Evolutionary conservation across 2,888 invertebrate species (phyloP).

Genomic region (Drosophila conformis): DNA sequence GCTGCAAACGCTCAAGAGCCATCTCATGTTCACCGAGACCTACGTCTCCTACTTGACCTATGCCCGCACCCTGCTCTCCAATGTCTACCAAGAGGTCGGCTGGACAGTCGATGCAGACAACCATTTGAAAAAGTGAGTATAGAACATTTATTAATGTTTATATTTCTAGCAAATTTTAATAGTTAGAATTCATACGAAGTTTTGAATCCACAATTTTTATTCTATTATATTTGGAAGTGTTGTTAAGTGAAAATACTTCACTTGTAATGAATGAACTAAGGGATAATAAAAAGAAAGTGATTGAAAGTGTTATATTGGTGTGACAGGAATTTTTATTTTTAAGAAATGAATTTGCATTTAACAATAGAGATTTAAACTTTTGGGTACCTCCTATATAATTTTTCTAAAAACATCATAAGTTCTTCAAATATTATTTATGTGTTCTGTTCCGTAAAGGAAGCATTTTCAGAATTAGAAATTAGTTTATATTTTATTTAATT

Average conservation of each 20-base stretch:
- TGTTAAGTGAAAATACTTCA: neutral
- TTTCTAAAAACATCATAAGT: no score
- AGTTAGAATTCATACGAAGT: neutral
- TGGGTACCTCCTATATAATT: no score
- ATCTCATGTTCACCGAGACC: constrained; percentile 86
- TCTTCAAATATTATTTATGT: no score
- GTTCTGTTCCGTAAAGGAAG: no score
- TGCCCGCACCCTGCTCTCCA: constrained; percentile 86
- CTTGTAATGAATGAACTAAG: neutral
- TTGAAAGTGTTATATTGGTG: neutral
- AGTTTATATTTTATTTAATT: neutral
- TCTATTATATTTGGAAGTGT: neutral
- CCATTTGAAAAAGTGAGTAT: constrained; percentile 76
- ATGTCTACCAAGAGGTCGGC: constrained; percentile 87
- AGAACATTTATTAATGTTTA: neutral
- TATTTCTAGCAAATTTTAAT: neutral
- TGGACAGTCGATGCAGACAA: constrained; percentile 87
- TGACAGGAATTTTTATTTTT: no score
- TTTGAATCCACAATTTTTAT: neutral
- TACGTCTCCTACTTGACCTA: constrained; percentile 87
- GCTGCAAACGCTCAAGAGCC: constrained; percentile 85
- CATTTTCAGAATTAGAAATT: no score
- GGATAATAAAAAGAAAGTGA: neutral
- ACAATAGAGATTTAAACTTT: no score
- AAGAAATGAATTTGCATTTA: no score